Conservation (phyloP, 2,797 vertebrate species). For the Remorina albescens region DNA sequence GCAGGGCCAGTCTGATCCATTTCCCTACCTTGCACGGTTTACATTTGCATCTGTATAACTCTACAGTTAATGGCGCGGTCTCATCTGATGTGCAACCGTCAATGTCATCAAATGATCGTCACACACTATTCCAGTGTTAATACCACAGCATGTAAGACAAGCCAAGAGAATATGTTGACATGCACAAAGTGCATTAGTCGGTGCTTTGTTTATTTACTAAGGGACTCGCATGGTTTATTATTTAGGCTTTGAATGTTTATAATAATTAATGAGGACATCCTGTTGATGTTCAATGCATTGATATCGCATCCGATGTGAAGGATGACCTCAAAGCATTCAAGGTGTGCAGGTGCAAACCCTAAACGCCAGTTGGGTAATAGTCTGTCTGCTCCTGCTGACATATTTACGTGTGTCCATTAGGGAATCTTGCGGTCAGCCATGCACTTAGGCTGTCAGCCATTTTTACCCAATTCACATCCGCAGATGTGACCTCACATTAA, state of each 20-base stretch:
- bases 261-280: constrained; percentile 42
- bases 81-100: constrained; percentile 9
- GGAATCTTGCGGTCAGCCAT: constrained; percentile 54
- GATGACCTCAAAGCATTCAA: constrained; percentile 62
- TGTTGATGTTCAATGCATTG: constrained; percentile 44
- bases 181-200: background rate
- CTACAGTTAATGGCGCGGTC: constrained; percentile 20
- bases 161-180: constrained; percentile 5
- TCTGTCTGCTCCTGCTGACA: constrained; percentile 64
- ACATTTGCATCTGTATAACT: constrained; percentile 41
- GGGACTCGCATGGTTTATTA: constrained; percentile 31
- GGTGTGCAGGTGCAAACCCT: constrained; percentile 73
- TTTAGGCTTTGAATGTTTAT: constrained; percentile 41
- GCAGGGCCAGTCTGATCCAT: constrained; percentile 3
- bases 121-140: constrained; percentile 10
- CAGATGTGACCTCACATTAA: constrained; percentile 71
- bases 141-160: background rate
- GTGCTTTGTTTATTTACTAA: constrained; percentile 46
- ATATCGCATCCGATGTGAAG: constrained; percentile 36
- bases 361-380: constrained; percentile 72
- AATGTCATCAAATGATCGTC: constrained; percentile 12
- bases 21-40: constrained; percentile 46
- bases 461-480: constrained; percentile 51
- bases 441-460: constrained; percentile 56
- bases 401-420: constrained; percentile 67